Evolutionary conservation across 2,888 invertebrate species (phyloP), one percentile per base, ranked within the genome.

Genomic region (Diplazon laetatorius): DNA sequence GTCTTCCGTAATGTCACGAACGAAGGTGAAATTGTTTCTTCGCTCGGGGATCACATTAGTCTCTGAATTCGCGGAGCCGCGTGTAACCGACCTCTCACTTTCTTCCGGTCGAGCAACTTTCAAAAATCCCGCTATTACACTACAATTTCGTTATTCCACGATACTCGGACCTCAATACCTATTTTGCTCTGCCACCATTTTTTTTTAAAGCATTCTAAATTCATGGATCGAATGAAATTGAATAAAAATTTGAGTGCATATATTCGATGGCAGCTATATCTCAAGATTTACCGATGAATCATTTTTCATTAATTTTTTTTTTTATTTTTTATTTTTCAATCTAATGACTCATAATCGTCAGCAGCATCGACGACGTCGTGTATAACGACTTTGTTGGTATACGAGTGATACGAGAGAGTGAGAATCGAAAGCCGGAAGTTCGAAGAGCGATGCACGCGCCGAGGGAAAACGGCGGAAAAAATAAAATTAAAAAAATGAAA

Each of bases 101-200:
- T 82, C 82, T 79, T 82, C 72, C 66, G 66, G 63, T 70, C 59
- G 42, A 69, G 50, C 57, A 72, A 76, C 75, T 82, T 77, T 81
- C 68, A 75, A 77, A 75, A 68, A 71, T 74, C 74, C 60, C 70
- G 70, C 65, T 63, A 55, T 30, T 55, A 20, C 37, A 55, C 46
- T 12, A n/a, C 35, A 39, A 52, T 78, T 66, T 44, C 59, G 66
- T 62, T 25, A 44, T 57, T 65, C 18, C n/a, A 37, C 9, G 52
- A 59, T 65, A 16, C 18, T 37, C 18, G 14, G 12, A 46, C 44
- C 37, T 30, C 42, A 37, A 55, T 42, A 18, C 42, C 3, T 46
- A 14, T 16, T n/a, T 46, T 42, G 14, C 18, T 39, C 3, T 16
- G 1, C 9, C 9, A 42, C 8, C n/a, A 8, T 1, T 63, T 20